Percentiles rank a stretch among this genome's conserved stretches.
These are phyloP conservation scores for Ashinkailepas kermadecensis DNA, from an alignment of 2,888 invertebrate genomes.

Conservation along the genomic window DNA sequence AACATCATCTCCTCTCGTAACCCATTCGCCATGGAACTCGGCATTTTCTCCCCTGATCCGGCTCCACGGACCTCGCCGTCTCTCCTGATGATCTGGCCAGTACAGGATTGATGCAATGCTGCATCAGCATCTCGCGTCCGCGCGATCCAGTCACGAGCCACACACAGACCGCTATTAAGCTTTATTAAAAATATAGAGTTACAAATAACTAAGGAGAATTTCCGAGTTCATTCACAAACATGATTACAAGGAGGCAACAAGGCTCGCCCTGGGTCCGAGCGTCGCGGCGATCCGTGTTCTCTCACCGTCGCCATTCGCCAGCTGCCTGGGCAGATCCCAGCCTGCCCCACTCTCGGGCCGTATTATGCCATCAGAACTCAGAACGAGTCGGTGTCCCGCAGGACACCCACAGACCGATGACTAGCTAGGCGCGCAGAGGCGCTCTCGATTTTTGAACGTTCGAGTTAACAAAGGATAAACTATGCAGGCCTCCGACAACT, in stretches of 20 bases:
- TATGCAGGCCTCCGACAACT: not conserved
- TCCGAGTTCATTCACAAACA: conserved; percentile 12
- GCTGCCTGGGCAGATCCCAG: not conserved
- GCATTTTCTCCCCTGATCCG: no score
- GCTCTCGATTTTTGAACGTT: not conserved
- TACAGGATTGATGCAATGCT: no score
- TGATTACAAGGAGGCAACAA: not conserved
- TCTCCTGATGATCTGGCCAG: no score
- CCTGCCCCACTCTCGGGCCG: not conserved
- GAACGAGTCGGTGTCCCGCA: not conserved
- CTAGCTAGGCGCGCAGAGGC: conserved; percentile 9
- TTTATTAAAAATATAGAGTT: conserved; percentile 19
- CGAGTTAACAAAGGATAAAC: conserved; percentile 14
- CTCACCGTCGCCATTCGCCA: not conserved
- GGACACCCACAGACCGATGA: not conserved
- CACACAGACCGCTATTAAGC: not conserved
- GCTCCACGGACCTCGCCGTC: no score
- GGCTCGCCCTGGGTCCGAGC: not conserved
- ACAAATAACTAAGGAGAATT: conserved; percentile 19
- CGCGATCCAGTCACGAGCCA: no score
- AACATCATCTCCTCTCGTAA: no score
- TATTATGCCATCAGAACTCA: not conserved
- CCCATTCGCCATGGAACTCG: no score
- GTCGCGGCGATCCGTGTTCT: not conserved
- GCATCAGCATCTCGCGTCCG: no score